A percentile compares a stretch with the other conserved stretches of the same genome.
These are phyloP conservation scores for Anhinga anhinga DNA, from an alignment of 2,113 vertebrate genomes.

Conservation along the genomic window DNA sequence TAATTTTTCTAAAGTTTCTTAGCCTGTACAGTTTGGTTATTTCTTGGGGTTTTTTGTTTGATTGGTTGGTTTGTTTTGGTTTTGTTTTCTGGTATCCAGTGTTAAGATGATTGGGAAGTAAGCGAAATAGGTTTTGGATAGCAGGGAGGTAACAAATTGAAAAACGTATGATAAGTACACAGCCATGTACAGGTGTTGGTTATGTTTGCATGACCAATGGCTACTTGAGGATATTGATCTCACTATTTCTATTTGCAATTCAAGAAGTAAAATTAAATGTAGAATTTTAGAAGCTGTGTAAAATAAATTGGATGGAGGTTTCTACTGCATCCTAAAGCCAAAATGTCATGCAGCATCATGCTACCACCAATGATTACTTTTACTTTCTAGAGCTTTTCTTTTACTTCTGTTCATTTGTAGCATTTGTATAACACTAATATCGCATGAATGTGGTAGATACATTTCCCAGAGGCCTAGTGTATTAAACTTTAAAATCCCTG, in stretches of 20 bases:
- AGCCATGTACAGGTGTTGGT: neutral
- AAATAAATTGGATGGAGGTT: neutral
- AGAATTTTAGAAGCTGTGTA: neutral
- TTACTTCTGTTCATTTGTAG: neutral
- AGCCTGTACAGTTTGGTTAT: neutral
- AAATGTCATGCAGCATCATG: neutral
- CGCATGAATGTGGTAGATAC: rapidly evolving
- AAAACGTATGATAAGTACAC: neutral
- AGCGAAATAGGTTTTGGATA: neutral
- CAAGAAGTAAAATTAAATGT: neutral
- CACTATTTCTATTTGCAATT: neutral
- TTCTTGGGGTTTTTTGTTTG: rapidly evolving
- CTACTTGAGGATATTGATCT: neutral
- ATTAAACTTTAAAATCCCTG: neutral
- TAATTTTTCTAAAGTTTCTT: neutral
- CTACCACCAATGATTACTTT: neutral
- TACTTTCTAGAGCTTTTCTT: neutral
- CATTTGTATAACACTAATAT: neutral
- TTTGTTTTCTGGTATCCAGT: neutral
- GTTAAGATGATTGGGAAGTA: rapidly evolving
- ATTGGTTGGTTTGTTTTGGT: no score
- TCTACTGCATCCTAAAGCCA: neutral
- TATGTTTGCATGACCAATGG: neutral
- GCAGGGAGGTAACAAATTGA: neutral
- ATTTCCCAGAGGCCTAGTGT: neutral